Conservation (phyloP, 2,113 vertebrate genomes). For the Cinclus mexicanus region DNA sequence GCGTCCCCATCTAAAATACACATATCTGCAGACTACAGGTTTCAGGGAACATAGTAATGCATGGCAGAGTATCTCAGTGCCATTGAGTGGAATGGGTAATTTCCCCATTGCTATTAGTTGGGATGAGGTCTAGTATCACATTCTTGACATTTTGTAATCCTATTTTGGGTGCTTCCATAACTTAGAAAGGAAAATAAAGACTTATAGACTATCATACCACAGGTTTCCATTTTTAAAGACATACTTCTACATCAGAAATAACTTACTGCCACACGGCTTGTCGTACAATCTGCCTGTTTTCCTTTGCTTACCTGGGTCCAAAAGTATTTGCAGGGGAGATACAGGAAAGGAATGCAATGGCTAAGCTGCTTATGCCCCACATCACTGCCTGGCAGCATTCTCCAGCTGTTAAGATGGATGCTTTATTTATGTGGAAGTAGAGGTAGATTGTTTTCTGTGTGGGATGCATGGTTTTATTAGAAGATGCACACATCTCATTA, state of each 20-base stretch:
- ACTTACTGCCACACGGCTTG: slow-evolving; percentile 16
- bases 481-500: neutral
- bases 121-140: neutral
- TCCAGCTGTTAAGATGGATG: slow-evolving; percentile 35
- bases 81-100: neutral
- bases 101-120: neutral
- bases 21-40: neutral
- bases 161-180: neutral
- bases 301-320: neutral
- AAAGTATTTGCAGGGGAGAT: slow-evolving; percentile 25
- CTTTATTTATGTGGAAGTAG: neutral
- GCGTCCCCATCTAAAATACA: neutral
- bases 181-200: neutral
- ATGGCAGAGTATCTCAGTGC: neutral
- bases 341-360: slow-evolving; percentile 28
- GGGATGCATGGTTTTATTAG: slow-evolving; percentile 15
- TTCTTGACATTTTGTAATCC: neutral
- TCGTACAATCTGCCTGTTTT: slow-evolving; percentile 25
- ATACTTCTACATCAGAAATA: slow-evolving; percentile 16
- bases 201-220: neutral
- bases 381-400: slow-evolving; percentile 33
- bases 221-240: slow-evolving; percentile 35
- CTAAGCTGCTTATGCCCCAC: slow-evolving; percentile 35
- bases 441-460: slow-evolving; percentile 6
- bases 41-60: neutral